phyloP scores from a whole-genome alignment of 1,140 invertebrate genomes.

The Cherax destructor region DNA sequence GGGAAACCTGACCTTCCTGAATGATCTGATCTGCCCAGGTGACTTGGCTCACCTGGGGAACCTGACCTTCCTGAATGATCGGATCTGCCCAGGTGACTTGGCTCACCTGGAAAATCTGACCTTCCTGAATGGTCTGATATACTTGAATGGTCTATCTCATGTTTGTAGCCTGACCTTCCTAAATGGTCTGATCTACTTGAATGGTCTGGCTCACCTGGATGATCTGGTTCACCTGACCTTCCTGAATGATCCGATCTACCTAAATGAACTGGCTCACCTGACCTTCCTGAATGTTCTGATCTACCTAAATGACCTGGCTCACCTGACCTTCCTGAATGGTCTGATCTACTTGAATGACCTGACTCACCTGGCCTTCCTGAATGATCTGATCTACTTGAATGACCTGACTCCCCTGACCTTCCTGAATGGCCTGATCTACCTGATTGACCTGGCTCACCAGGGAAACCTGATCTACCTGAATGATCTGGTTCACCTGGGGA shows the following conservation, averaged over 20 bases:
- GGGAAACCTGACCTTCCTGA: neutral
- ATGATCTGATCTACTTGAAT: neutral
- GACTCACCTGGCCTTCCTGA: neutral
- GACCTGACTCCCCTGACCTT: neutral
- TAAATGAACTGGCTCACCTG: neutral
- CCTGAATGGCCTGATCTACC: neutral
- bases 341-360: neutral
- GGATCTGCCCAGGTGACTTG: neutral
- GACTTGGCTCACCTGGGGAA: neutral
- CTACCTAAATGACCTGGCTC: neutral
- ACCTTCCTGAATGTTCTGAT: neutral
- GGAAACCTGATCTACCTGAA: neutral
- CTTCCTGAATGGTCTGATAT: neutral
- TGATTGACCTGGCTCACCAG: neutral
- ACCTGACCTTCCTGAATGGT: neutral
- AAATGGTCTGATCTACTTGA: neutral
- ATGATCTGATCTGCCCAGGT: neutral
- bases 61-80: neutral
- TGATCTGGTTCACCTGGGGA: neutral
- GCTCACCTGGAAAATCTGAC: neutral
- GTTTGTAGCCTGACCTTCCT: neutral
- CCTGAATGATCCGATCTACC: neutral
- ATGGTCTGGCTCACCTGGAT: neutral
- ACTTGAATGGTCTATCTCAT: neutral
- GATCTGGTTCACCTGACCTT: neutral